Evolutionary conservation across 2,888 invertebrate genomes (phyloP).

Genomic region (Carterocephalus palaemon): DNA sequence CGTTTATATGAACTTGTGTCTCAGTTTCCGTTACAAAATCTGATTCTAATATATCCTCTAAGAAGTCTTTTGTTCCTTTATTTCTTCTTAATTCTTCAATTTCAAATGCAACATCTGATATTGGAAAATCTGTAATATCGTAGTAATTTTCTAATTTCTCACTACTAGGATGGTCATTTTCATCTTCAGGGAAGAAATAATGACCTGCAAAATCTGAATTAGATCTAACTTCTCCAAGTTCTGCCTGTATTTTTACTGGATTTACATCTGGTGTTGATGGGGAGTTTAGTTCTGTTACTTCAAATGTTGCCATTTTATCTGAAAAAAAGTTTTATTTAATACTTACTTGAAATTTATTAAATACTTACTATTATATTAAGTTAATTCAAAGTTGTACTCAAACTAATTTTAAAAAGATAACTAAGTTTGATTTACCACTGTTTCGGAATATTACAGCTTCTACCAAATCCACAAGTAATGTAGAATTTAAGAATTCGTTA

Average conservation of each 20-base stretch:
- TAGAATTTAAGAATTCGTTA: constrained; percentile 59
- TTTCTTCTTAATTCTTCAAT: constrained; percentile 59
- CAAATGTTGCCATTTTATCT: constrained; percentile 46
- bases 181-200: constrained; percentile 71
- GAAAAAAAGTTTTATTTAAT: constrained; percentile 30
- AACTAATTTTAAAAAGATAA: not conserved
- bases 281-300: constrained; percentile 35
- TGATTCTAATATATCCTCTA: constrained; percentile 65
- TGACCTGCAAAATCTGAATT: constrained; percentile 65
- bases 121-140: constrained; percentile 45
- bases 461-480: constrained; percentile 64
- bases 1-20: constrained; percentile 8
- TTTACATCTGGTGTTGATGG: constrained; percentile 40
- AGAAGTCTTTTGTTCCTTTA: constrained; percentile 57
- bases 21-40: constrained; percentile 50
- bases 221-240: constrained; percentile 49
- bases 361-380: not conserved
- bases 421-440: constrained; percentile 43
- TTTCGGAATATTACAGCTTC: constrained; percentile 70
- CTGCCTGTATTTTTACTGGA: constrained; percentile 61
- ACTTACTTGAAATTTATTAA: not conserved
- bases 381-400: not conserved
- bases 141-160: constrained; percentile 56
- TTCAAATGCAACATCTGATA: constrained; percentile 58
- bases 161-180: constrained; percentile 41